These are phyloP conservation scores for Uria lomvia DNA, from an alignment of 2,113 vertebrate genomes.

Conservation along the genomic window DNA sequence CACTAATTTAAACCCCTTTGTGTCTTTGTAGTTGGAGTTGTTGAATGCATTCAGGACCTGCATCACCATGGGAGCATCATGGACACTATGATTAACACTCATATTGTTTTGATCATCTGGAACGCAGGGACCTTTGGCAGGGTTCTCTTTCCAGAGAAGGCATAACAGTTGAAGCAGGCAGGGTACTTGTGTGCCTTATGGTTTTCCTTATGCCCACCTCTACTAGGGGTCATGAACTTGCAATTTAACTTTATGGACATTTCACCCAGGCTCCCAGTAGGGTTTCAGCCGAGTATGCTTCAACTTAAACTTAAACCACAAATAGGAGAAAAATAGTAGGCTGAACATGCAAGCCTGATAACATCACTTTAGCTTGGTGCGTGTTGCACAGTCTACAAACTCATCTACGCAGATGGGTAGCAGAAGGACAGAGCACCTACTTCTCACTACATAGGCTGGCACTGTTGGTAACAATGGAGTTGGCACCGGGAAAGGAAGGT, in stretches of 20 bases:
- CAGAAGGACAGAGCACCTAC: background rate
- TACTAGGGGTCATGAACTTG: background rate
- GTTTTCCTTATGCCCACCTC: background rate
- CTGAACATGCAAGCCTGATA: background rate
- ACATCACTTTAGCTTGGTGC: background rate
- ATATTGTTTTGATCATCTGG: background rate
- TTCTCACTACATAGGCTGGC: background rate
- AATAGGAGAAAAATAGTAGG: background rate
- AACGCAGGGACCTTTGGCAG: background rate
- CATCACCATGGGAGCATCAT: rapidly evolving
- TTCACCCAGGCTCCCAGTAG: background rate
- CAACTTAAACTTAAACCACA: background rate
- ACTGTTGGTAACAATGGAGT: background rate
- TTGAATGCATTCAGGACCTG: background rate
- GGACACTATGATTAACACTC: background rate
- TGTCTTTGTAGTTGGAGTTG: background rate
- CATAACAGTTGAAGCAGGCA: background rate
- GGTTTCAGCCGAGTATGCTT: background rate
- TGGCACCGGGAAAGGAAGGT: background rate
- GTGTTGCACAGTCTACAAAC: background rate
- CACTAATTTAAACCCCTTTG: background rate
- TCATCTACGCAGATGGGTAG: background rate
- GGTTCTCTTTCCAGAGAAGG: background rate
- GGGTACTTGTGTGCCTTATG: background rate
- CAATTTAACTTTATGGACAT: background rate